Base-by-base conservation (phyloP, 2,113 vertebrate genomes). In the Marmota flaviventris region DNA sequence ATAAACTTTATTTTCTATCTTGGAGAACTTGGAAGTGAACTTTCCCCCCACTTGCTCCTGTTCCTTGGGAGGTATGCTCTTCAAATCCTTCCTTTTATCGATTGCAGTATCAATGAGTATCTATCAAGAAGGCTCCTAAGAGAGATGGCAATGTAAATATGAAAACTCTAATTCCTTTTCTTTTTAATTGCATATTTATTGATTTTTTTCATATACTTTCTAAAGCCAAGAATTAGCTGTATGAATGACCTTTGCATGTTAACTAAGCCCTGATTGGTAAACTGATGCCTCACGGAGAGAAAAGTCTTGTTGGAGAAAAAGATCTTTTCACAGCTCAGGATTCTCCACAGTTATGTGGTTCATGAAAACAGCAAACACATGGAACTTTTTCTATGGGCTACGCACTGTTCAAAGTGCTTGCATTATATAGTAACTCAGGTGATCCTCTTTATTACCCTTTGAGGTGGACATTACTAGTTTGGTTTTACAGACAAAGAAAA, bases 161-260 rank as follows among this genome's bases (percentile, higher is more conserved):
- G 97, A 96, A 96, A 96, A 93, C 70, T 58, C 84, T 97, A 96
- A 98, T 97, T 97, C 96, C 97, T 98, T 97, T 97, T 94, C 97
- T 96, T 94, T 97, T 94, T 98, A 98, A 98, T 98, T 97, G 97
- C 78, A 77, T 89, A 77, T 93, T 67, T 92, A 98, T 98, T 81
- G 96, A 98, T 92, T 94, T 94, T 89, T 58, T 69, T 20, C 81
- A 29, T 91, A 92, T 93, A 27, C 86, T 96, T 93, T 78, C 89
- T 96, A 93, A 97, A 96, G 91, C 97, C 89, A 89, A 95, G 97
- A 96, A 87, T 97, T 97, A 98, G 56, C 91, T 84, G 39, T 37
- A n/a, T 83, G 85, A 95, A 81, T 92, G 96, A 97, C 95, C 97
- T 96, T 91, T 95, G 97, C 85, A n/a, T 89, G 69, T 94, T 91